Base-by-base conservation (phyloP, 2,113 vertebrate genomes). In the Castor canadensis region DNA sequence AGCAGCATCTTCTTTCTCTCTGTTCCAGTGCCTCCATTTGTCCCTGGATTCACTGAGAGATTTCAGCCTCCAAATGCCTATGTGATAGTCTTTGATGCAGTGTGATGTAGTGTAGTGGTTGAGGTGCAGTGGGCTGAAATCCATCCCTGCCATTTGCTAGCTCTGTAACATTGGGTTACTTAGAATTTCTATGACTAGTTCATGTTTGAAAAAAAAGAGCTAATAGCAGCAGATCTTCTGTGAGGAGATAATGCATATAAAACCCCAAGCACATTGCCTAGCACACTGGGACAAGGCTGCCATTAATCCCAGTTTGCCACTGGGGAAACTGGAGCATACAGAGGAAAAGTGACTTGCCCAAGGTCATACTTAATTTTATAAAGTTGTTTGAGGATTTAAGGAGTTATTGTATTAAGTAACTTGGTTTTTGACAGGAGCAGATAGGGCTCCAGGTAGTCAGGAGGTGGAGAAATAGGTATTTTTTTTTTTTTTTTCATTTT, bases 111-210 rank as follows among this genome's bases (percentile, higher is more conserved):
- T 32, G 1, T 1, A 26, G 58, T 32, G 52, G 20, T 20, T 38
- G 66, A 8, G 67, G 19, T 77, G 8, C 54, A 75, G 62, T 40
- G 47, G 82, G n/a, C 20, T 87, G 67, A 54, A n/a, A 87, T 79
- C 58, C 35, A 13, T 35, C 45, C 66, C 38, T 86, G 58, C 19
- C 71, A 5, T 62, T 96, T 66, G 28, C n/a, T 60, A 62, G 58
- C 47, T 89, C 35, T 85, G 73, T 76, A 52, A 54, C 32, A 58
- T 82, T 9, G n/a, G 76, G 24, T 54, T 91, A 45, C 73, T 93
- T 91, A 75, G 30, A 40, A 54, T 79, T 56, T 91, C 49, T 85
- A 40, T 77, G 60, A 86, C 86, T 96, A 91, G 73, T 83, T 11
- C 32, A 43, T 24, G 7, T 86, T 95, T 79, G 77, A 58, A 85